These are phyloP conservation scores for Pediacus dermestoides DNA, from an alignment of 2,888 invertebrate species.

Conservation along the genomic window DNA sequence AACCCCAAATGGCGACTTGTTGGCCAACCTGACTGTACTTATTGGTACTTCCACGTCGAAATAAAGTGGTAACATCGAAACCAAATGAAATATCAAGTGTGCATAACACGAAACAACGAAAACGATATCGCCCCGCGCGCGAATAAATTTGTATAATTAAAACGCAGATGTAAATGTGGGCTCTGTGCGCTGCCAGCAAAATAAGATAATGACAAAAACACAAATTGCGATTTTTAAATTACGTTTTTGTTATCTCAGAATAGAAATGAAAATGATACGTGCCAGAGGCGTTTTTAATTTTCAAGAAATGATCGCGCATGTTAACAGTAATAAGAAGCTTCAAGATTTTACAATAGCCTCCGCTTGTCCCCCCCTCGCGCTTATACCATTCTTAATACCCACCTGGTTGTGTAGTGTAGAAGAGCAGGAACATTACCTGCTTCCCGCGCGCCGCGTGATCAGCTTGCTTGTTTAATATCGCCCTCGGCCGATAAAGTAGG, in stretches of 20 bases:
- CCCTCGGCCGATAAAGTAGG: conserved; percentile 46
- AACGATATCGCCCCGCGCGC: too few relatives aligned
- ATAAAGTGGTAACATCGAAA: too few relatives aligned
- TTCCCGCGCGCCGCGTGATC: conserved; percentile 25
- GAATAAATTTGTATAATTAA: too few relatives aligned
- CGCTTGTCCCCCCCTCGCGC: too few relatives aligned
- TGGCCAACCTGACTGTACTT: too few relatives aligned
- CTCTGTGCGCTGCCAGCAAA: conserved; percentile 11
- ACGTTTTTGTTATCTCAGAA: conserved; percentile 48
- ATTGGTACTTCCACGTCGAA: too few relatives aligned
- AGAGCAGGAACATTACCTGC: conserved; percentile 19
- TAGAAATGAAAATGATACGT: conserved; percentile 50
- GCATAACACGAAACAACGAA: too few relatives aligned
- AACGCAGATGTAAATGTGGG: too few relatives aligned
- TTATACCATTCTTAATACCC: conserved; percentile 33
- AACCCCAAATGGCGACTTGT: too few relatives aligned
- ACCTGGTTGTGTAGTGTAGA: conserved; percentile 23
- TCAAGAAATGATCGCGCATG: conserved; percentile 50
- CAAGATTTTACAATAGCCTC: conserved; percentile 44
- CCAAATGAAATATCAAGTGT: too few relatives aligned
- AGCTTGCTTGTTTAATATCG: conserved; percentile 43
- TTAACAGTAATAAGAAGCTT: conserved; percentile 48
- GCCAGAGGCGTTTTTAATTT: conserved; percentile 50
- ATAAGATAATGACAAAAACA: conserved; percentile 47
- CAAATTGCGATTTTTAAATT: conserved; percentile 50